Evolutionary conservation across 1,140 invertebrate species (phyloP), one percentile per base, ranked within the genome.

Genomic region (Drosophila cardini): DNA sequence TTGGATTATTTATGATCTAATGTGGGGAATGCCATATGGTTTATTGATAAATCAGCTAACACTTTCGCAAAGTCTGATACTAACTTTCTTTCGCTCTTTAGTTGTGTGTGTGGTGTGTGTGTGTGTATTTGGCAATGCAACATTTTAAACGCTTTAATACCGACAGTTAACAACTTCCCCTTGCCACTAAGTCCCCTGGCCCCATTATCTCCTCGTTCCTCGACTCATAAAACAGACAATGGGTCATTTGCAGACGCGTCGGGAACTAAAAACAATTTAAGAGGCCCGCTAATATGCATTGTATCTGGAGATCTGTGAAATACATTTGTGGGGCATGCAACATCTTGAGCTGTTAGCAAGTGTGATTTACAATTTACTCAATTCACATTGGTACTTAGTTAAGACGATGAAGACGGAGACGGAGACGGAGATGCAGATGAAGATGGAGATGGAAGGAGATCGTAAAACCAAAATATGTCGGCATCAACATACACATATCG

Each of bases 201-300:
- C 26, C 32, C 21, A 26, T 5, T n/a, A 36, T 13, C 2, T 10
- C 21, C 13, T 34, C 13, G 6, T 16, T 13, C 16, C 18, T 11
- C 34, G 4, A 34, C 16, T 53, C 48, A 43, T 48, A 56, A 56
- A 48, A 10, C 65, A 57, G 65, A 87, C 82, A 86, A 86, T 87
- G 83, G 75, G 75, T 87, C 83, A 86, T 87, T 86, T 87, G 83
- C 72, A 83, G 83, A 76, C 83, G 83, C 79, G 73, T 82, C 76
- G 76, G 72, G n/a, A 52, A 87, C 80, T 65, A 89, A 83, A 89
- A 87, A 87, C 79, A 89, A 87, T 83, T 87, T 89, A 73, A 83
- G 68, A 68, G 72, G 72, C 64, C 64, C 58, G 80, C 79, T 87
- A 87, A 89, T 89, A 83, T 83, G 82, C 69, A 87, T 82, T 67